Evolutionary conservation across 1,140 invertebrate genomes (phyloP), one percentile per base, ranked within the genome.

Genomic region (Rhizoglyphus robini): DNA sequence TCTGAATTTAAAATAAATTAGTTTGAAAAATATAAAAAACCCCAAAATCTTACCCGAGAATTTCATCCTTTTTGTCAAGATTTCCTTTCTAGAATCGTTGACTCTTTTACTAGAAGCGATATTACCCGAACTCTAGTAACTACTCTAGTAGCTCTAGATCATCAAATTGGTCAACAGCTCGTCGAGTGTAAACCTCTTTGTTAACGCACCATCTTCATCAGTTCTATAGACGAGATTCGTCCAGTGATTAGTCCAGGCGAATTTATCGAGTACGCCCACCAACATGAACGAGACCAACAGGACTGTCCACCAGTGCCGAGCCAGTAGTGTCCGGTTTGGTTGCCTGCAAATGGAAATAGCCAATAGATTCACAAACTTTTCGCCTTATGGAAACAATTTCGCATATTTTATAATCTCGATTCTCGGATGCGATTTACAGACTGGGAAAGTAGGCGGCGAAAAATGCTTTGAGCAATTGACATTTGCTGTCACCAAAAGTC

Each of bases 181-280:
- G 54, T 88, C 86, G 51, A 85, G 74, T 4, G 77, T 74, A 71
- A 80, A 84, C 68, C 81, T 81, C 36, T 75, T 67, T 0, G 79
- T 78, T 0, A 93, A 71, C 0, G 86, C 87, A 20, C 88, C 90
- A 74, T 93, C 87, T 0, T 76, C 70, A 23, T 80, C 73, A 0
- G 77, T 25, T 1, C 47, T 13, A 38, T 65, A 67, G 11, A 62
- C 29, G 8, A 1, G 0, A 60, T 70, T 31, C n/a, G 63, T 68
- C 59, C 64, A 63, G 18, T 67, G 64, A n/a, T n/a, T n/a, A n/a
- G n/a, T n/a, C n/a, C n/a, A n/a, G 11, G 83, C 86, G 72, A 91
- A 90, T 75, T 93, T 92, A 73, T 94, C 90, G 2, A 91, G 71
- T 15, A 90, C 83, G 69, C 90, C n/a, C n/a, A n/a, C n/a, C n/a